Evolutionary conservation across 2,113 vertebrate species (phyloP).

Genomic region (Daphoenositta chrysoptera): DNA sequence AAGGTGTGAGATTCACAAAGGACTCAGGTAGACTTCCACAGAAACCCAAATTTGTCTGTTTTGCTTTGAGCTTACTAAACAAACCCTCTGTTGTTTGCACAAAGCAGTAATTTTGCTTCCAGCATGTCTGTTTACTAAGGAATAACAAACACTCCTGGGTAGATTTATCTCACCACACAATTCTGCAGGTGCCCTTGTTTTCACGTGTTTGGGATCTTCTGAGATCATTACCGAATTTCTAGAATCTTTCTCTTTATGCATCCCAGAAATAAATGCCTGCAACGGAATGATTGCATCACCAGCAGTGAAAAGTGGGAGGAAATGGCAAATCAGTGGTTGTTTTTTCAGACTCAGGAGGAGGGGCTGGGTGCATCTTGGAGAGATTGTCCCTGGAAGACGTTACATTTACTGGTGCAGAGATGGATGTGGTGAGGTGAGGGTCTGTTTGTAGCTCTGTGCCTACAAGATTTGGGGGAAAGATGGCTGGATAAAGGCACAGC

Average conservation of each 20-base stretch:
- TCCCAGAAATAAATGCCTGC: background rate
- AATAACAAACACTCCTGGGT: background rate
- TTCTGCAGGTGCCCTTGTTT: background rate
- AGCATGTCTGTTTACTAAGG: background rate
- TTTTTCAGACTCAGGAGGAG: background rate
- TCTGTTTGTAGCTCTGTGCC: background rate
- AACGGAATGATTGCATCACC: background rate
- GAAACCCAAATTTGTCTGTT: background rate
- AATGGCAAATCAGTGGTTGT: background rate
- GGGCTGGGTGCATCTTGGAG: background rate
- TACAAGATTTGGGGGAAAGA: background rate
- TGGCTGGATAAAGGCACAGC: background rate
- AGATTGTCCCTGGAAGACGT: background rate
- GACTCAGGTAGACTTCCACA: background rate
- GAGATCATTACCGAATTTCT: background rate
- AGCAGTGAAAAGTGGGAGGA: background rate
- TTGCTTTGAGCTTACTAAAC: background rate
- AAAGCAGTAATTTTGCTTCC: conserved; percentile 14
- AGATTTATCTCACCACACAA: background rate
- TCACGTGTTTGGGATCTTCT: background rate
- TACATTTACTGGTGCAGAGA: background rate
- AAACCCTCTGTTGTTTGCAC: conserved; percentile 26
- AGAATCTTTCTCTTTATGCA: background rate
- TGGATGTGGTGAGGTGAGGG: background rate
- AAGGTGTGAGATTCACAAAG: background rate